Percentiles rank a stretch among this genome's conserved stretches.
Evolutionary conservation across 2,113 vertebrate species (phyloP).

Genomic region (Nycticryphes semicollaris): DNA sequence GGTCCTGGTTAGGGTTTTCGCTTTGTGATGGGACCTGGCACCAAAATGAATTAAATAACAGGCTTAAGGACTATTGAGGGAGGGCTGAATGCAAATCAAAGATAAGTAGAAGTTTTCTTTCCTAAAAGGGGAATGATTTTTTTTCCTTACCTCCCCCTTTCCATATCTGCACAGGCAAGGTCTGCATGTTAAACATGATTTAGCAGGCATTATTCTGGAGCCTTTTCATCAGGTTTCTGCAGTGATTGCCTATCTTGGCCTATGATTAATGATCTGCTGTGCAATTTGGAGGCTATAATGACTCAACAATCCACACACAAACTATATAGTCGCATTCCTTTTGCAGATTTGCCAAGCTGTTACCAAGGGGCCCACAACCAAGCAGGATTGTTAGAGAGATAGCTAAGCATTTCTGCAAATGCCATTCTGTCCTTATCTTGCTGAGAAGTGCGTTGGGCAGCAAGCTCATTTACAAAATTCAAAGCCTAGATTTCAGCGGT

Average conservation of each 20-base stretch:
- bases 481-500: slow-evolving; percentile 67
- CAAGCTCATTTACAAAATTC: slow-evolving; percentile 78
- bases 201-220: slow-evolving; percentile 80
- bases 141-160: slow-evolving; percentile 73
- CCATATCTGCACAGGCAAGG: slow-evolving; percentile 84
- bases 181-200: slow-evolving; percentile 88
- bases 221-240: slow-evolving; percentile 78
- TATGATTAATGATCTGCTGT: slow-evolving; percentile 89
- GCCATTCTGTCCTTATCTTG: slow-evolving; percentile 81
- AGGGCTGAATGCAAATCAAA: slow-evolving; percentile 88
- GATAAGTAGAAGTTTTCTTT: slow-evolving; percentile 91
- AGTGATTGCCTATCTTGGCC: slow-evolving; percentile 84
- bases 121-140: slow-evolving; percentile 81
- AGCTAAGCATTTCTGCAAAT: slow-evolving; percentile 81
- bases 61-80: slow-evolving; percentile 87
- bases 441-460: slow-evolving; percentile 67
- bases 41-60: slow-evolving; percentile 89
- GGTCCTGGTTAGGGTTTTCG: slow-evolving; percentile 77
- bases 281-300: slow-evolving; percentile 87
- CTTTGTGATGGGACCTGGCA: slow-evolving; percentile 84
- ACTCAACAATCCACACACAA: slow-evolving; percentile 81
- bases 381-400: slow-evolving; percentile 83
- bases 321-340: slow-evolving; percentile 85
- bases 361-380: slow-evolving; percentile 80
- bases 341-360: slow-evolving; percentile 86